These are phyloP conservation scores for Caenorhabditis sulstoni DNA, from an alignment of 2,888 invertebrate genomes.

Conservation along the genomic window DNA sequence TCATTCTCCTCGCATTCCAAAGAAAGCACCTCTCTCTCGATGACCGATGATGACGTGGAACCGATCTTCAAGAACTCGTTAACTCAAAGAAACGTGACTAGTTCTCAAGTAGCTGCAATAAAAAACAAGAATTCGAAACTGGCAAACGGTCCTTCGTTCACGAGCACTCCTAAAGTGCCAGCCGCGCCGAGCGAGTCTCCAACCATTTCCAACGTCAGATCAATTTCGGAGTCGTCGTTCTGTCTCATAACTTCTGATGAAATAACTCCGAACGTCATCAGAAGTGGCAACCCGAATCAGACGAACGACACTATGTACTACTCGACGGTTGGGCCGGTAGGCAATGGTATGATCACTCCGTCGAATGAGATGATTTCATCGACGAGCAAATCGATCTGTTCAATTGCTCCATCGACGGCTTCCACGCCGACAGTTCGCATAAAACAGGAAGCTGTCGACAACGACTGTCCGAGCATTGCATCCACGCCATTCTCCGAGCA, in stretches of 20 bases:
- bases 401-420: constrained; percentile 5
- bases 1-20: constrained; percentile 12
- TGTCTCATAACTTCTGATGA: constrained; percentile 14
- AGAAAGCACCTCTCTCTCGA: constrained; percentile 19
- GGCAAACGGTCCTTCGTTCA: constrained; percentile 25
- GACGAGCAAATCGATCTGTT: constrained; percentile 11
- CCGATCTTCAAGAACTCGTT: constrained; percentile 34
- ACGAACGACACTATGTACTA: constrained; percentile 21
- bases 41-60: constrained; percentile 43
- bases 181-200: constrained; percentile 3
- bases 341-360: neutral
- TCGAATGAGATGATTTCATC: neutral
- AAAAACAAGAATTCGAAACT: constrained; percentile 13
- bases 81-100: constrained; percentile 16
- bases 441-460: constrained; percentile 22
- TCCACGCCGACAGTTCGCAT: constrained; percentile 3
- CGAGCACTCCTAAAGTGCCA: constrained; percentile 18
- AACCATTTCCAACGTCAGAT: constrained; percentile 39
- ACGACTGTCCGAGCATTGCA: constrained; percentile 26
- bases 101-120: constrained; percentile 11
- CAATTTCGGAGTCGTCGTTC: constrained; percentile 29
- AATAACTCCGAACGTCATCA: neutral
- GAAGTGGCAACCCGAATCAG: neutral
- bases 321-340: constrained; percentile 16
- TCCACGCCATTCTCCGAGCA: constrained; percentile 15